Percentiles rank a stretch among this genome's conserved stretches.
Evolutionary conservation across 2,113 vertebrate species (phyloP).

Genomic region (Grus americana): DNA sequence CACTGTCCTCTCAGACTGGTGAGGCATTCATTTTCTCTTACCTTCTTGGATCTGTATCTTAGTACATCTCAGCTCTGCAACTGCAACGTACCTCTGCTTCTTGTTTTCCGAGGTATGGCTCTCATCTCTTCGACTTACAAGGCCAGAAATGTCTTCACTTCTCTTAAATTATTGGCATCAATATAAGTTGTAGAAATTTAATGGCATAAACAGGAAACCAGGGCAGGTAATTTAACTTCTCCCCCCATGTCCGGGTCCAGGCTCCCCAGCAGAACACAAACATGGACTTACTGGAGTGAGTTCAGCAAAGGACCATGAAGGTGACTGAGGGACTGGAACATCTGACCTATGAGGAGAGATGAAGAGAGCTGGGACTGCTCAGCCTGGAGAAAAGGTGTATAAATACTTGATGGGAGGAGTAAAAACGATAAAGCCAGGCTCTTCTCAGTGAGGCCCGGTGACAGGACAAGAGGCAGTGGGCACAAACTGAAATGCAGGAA

Average conservation of each 20-base stretch:
- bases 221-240: neutral
- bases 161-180: neutral
- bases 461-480: neutral
- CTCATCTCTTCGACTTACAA: neutral
- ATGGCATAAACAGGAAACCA: neutral
- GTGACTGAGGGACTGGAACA: neutral
- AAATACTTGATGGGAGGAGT: neutral
- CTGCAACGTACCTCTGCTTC: neutral
- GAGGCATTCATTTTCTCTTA: neutral
- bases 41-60: neutral
- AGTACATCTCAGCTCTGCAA: neutral
- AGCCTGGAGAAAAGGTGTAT: neutral
- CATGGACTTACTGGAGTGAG: neutral
- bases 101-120: neutral
- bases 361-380: neutral
- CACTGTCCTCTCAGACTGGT: neutral
- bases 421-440: neutral
- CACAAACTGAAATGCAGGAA: neutral
- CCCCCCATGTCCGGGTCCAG: neutral
- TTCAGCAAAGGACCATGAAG: neutral
- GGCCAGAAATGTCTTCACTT: neutral
- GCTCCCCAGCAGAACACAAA: neutral
- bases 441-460: neutral
- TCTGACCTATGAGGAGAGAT: neutral
- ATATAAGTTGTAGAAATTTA: neutral